A percentile compares a stretch with the other conserved stretches of the same genome.
Conservation (phyloP, 1,140 invertebrate genomes). For the Lepidurus packardi region DNA sequence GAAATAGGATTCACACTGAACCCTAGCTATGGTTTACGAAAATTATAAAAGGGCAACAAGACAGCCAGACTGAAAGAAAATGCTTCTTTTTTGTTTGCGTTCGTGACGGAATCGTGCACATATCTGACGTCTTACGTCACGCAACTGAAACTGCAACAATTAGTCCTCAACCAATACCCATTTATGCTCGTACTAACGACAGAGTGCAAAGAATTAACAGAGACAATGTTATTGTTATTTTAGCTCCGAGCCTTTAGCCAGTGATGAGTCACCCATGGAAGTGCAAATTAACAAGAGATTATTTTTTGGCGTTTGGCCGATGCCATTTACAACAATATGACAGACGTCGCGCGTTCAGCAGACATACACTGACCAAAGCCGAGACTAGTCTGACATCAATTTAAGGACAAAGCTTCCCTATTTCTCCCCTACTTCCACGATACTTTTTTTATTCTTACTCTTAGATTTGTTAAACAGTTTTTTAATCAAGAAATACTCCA, state of each 20-base stretch:
- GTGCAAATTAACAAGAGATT: background rate
- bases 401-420: background rate
- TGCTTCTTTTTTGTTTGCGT: background rate
- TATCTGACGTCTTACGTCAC: background rate
- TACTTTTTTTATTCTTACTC: background rate
- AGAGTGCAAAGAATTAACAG: background rate
- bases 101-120: background rate
- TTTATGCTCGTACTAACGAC: background rate
- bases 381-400: conserved; percentile 8
- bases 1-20: too few relatives aligned
- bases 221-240: background rate
- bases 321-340: conserved; percentile 3
- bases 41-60: background rate
- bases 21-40: background rate
- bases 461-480: background rate
- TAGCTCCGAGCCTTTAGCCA: background rate
- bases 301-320: background rate
- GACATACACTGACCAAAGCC: background rate
- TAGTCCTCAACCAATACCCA: background rate
- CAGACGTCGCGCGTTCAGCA: background rate
- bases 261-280: background rate
- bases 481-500: background rate
- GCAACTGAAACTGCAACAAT: conserved; percentile 1
- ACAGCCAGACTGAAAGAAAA: background rate
- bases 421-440: background rate